Conservation (phyloP, 2,113 vertebrate species). For the Rynchops niger region DNA sequence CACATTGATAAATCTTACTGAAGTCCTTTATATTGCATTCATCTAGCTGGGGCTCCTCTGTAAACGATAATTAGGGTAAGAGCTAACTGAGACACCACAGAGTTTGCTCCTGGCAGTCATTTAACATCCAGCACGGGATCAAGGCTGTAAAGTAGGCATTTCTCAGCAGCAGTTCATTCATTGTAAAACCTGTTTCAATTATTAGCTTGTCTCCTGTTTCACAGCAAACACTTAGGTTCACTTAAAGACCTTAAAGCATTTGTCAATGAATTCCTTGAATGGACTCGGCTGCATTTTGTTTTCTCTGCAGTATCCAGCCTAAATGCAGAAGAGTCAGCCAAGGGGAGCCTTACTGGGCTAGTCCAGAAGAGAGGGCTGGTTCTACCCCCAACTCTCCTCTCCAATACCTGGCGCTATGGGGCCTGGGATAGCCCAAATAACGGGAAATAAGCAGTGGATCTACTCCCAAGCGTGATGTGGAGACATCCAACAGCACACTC, state of each 20-base stretch:
- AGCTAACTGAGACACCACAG: conserved; percentile 34
- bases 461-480: background rate
- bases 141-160: conserved; percentile 5
- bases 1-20: conserved; percentile 52
- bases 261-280: background rate
- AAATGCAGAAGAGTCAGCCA: background rate
- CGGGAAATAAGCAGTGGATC: background rate
- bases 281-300: background rate
- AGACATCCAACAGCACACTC: background rate
- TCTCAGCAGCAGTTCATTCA: conserved; percentile 52
- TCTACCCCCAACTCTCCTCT: background rate
- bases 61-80: conserved; percentile 50
- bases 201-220: conserved; percentile 34
- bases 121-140: conserved; percentile 21
- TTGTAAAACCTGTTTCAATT: background rate
- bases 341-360: background rate
- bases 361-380: background rate
- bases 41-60: background rate
- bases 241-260: background rate
- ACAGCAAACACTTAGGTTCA: background rate
- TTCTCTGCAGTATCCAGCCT: background rate
- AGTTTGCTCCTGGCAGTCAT: conserved; percentile 42
- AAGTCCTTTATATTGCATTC: conserved; percentile 25
- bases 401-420: background rate
- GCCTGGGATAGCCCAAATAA: background rate